phyloP scores from a whole-genome alignment of 2,797 vertebrate genomes.

The Falco concolor region DNA sequence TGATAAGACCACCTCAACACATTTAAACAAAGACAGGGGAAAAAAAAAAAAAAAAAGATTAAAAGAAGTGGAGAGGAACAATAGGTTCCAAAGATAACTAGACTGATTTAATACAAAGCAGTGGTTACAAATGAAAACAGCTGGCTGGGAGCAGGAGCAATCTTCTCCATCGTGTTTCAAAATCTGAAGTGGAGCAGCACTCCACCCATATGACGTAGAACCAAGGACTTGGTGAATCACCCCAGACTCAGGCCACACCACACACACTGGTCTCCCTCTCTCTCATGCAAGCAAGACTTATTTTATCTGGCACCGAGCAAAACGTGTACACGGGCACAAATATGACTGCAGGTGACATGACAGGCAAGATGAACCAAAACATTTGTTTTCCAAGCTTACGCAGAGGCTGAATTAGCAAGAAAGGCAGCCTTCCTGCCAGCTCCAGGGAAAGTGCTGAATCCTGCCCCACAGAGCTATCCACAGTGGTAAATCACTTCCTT shows the following conservation, averaged over 20 bases:
- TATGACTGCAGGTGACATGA: neutral
- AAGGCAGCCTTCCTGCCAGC: neutral
- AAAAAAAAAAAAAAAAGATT: neutral
- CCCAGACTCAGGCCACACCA: neutral
- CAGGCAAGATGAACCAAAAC: neutral
- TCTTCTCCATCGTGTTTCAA: neutral
- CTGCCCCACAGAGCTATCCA: neutral
- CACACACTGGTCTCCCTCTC: neutral
- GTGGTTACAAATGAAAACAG: constrained; percentile 27
- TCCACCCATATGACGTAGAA: neutral
- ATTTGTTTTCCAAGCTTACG: neutral
- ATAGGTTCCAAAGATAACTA: constrained; percentile 35
- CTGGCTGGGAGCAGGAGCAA: neutral
- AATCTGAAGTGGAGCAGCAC: neutral
- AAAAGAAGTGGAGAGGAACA: neutral
- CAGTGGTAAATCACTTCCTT: neutral
- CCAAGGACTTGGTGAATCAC: neutral
- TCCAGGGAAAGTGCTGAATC: neutral
- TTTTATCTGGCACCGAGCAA: fast-evolving
- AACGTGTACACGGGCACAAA: neutral
- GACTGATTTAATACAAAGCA: constrained; percentile 11
- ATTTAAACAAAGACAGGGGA: neutral
- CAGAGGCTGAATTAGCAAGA: neutral
- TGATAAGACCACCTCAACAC: constrained; percentile 14
- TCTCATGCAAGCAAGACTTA: neutral